phyloP scores from a whole-genome alignment of 2,888 invertebrate genomes.

The Thecocarcelia acutangulata region DNA sequence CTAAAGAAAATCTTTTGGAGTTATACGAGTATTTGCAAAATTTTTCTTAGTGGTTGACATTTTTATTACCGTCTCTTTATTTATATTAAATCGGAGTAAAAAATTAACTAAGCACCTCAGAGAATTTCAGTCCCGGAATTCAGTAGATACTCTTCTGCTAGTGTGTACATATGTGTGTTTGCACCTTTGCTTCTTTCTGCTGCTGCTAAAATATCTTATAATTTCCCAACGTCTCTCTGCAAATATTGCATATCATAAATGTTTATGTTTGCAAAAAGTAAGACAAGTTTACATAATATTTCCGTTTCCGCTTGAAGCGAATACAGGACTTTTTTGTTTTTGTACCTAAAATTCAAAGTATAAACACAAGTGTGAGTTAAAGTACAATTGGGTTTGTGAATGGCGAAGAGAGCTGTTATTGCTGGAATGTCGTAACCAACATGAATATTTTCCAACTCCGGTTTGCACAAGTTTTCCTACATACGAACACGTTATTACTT shows the following conservation, averaged over 20 bases:
- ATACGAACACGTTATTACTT: conserved; percentile 43
- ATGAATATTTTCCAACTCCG: conserved; percentile 46
- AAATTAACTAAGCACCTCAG: too few species aligned
- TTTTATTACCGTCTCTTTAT: too few species aligned
- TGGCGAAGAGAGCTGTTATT: neutral
- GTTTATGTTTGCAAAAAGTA: conserved; percentile 40
- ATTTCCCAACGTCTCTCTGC: conserved; percentile 1
- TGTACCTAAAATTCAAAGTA: conserved; percentile 16
- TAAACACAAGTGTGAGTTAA: neutral
- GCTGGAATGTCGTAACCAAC: neutral
- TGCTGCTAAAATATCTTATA: neutral
- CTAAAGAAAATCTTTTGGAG: too few species aligned
- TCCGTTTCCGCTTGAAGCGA: conserved; percentile 60
- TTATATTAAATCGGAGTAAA: too few species aligned
- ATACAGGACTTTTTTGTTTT: conserved; percentile 40
- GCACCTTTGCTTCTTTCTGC: conserved; percentile 1
- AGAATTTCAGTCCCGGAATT: too few species aligned
- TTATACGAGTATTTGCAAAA: too few species aligned
- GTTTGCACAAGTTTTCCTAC: conserved; percentile 10
- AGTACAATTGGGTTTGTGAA: conserved; percentile 5
- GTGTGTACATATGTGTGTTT: too few species aligned
- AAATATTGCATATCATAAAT: conserved; percentile 23
- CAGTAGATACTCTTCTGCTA: neutral
- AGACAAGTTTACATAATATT: conserved; percentile 56
- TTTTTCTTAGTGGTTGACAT: too few species aligned